Conservation (phyloP, 2,113 vertebrate species). For the Ardeotis arabs region DNA sequence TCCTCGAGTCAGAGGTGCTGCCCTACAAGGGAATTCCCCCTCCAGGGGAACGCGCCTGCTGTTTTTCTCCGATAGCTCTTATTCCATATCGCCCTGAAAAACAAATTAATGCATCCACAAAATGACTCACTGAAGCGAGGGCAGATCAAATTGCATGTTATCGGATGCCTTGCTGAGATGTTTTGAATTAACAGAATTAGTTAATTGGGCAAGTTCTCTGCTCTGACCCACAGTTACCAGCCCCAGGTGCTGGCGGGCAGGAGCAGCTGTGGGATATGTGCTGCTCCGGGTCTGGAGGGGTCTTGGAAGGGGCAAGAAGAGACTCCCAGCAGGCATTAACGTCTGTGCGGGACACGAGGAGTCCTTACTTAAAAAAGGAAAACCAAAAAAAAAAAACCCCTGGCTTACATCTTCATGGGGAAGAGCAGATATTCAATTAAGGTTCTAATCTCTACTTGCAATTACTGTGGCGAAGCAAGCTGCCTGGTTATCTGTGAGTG, state of each 20-base stretch:
- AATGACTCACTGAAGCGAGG: neutral
- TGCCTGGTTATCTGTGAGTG: neutral
- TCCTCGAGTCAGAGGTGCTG: accelerated
- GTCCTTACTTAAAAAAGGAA: neutral
- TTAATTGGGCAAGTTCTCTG: neutral
- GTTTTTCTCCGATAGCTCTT: neutral
- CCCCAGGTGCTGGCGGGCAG: neutral
- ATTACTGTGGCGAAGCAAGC: neutral
- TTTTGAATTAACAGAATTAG: constrained; percentile 15
- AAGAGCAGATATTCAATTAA: neutral
- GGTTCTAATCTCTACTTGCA: neutral
- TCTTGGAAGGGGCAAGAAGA: neutral
- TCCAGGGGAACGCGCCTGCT: accelerated
- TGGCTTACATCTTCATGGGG: neutral
- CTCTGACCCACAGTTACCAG: neutral
- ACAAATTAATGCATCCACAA: neutral
- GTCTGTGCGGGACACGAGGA: neutral
- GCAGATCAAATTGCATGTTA: neutral
- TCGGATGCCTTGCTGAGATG: neutral
- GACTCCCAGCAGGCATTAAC: neutral
- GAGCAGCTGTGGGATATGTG: neutral
- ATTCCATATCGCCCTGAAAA: neutral
- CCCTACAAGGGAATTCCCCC: neutral
- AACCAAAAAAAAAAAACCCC: neutral
- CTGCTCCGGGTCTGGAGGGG: accelerated